Base-by-base conservation (phyloP, 1,140 invertebrate genomes). In the Ips typographus region DNA sequence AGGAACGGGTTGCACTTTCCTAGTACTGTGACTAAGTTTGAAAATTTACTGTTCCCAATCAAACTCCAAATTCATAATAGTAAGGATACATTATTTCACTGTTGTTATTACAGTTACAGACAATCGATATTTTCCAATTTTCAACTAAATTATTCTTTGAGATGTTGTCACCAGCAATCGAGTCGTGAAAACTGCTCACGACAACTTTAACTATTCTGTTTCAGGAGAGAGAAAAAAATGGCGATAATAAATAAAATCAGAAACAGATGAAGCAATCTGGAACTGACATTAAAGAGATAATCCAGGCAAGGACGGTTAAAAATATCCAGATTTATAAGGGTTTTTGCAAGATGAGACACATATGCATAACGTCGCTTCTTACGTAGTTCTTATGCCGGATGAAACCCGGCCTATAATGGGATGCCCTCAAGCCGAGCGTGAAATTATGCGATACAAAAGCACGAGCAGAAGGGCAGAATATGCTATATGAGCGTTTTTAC, bases 381-480 rank as follows among this genome's bases (percentile, higher is more conserved):
- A 56, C 62, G 62, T 56, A 65, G 47, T 65, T 65, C 51, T 65
- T 65, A 65, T 65, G 62, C 51, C 51, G 43, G 40, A 65, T 55
- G 64, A 57, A 66, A 40, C 42, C 52, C 5, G 53, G 55, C 55
- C 64, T 59, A 66, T 66, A 58, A 66, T 66, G 53, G 64, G 36
- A 58, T 56, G 62, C 51, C 62, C 62, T 55, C 40, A 65, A 65
- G 55, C 64, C 55, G 55, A 66, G 64, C 64, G 64, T 49, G 44
- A 66, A 66, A 66, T 66, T 66, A 66, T 66, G 64, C 64, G 64
- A 59, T 66, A 66, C 56, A 66, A 66, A 66, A 58, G 56, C 53
- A 66, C 4, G 40, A 64, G 41, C 51, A 47, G 57, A 66, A 66
- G 64, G 8, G 44, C 55, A 38, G 43, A 66, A 66, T 65, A 65